These are phyloP conservation scores for Heliothis subflexa DNA, from an alignment of 1,140 invertebrate species.

Conservation along the genomic window DNA sequence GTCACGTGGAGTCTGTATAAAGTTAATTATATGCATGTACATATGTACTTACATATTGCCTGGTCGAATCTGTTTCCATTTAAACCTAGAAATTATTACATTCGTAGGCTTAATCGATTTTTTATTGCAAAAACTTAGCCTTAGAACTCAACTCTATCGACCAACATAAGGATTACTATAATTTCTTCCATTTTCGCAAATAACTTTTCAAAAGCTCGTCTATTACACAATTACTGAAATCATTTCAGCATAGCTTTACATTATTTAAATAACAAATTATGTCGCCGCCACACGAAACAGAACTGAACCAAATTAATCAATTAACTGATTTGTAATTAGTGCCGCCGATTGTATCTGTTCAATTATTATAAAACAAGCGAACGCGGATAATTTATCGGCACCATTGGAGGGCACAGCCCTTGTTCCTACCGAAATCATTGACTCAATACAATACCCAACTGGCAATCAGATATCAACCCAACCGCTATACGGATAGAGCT, in stretches of 20 bases:
- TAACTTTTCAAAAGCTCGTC: too few species aligned
- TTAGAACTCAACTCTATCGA: too few species aligned
- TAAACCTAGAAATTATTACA: too few species aligned
- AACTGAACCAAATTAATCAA: conserved; percentile 24
- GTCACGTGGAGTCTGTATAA: too few species aligned
- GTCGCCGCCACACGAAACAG: neutral
- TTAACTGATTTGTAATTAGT: conserved; percentile 39
- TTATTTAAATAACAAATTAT: neutral
- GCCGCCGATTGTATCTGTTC: conserved; percentile 45
- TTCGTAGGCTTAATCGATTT: too few species aligned
- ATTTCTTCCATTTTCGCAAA: too few species aligned
- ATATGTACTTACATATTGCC: too few species aligned
- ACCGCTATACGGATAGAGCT: conserved; percentile 19
- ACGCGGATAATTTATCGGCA: conserved; percentile 53
- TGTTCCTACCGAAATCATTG: conserved; percentile 60
- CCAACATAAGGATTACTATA: too few species aligned
- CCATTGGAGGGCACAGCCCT: conserved; percentile 52
- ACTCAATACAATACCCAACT: conserved; percentile 46
- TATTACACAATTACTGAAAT: neutral
- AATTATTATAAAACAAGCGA: conserved; percentile 55
- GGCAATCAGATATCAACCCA: conserved; percentile 44
- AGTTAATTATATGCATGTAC: too few species aligned
- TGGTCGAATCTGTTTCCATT: too few species aligned
- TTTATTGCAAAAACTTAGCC: too few species aligned
- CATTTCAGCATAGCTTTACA: neutral